These are phyloP conservation scores for Patella caerulea DNA, from an alignment of 2,888 invertebrate genomes.

Conservation along the genomic window DNA sequence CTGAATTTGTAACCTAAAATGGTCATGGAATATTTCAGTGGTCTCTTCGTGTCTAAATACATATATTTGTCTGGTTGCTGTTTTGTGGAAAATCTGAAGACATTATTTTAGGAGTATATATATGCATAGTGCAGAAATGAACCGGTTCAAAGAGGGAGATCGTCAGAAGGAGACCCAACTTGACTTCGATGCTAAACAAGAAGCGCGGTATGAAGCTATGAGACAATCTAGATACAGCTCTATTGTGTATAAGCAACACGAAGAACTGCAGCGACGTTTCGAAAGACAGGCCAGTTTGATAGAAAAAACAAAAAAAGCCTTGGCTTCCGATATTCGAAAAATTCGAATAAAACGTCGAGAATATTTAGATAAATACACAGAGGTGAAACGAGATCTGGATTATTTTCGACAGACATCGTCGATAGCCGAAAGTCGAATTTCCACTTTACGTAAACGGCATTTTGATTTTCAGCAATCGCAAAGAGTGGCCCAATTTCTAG, in stretches of 20 bases:
- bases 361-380: background rate
- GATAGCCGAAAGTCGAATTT: slow-evolving; percentile 5
- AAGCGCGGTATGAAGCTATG: background rate
- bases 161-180: too few species aligned
- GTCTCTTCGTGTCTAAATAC: too few species aligned
- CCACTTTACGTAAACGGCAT: background rate
- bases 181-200: background rate
- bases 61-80: too few species aligned
- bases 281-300: background rate
- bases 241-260: slow-evolving; percentile 2
- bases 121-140: too few species aligned
- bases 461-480: background rate
- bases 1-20: too few species aligned
- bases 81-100: too few species aligned
- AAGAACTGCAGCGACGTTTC: background rate
- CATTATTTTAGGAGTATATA: too few species aligned
- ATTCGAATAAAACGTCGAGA: background rate
- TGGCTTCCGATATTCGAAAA: background rate
- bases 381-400: background rate
- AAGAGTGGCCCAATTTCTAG: background rate
- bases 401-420: background rate
- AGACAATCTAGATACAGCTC: slow-evolving; percentile 7
- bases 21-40: too few species aligned
- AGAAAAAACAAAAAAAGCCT: background rate
- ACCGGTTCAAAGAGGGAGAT: too few species aligned